phyloP scores from a whole-genome alignment of 2,797 vertebrate genomes.

The Molossus alvarezi region DNA sequence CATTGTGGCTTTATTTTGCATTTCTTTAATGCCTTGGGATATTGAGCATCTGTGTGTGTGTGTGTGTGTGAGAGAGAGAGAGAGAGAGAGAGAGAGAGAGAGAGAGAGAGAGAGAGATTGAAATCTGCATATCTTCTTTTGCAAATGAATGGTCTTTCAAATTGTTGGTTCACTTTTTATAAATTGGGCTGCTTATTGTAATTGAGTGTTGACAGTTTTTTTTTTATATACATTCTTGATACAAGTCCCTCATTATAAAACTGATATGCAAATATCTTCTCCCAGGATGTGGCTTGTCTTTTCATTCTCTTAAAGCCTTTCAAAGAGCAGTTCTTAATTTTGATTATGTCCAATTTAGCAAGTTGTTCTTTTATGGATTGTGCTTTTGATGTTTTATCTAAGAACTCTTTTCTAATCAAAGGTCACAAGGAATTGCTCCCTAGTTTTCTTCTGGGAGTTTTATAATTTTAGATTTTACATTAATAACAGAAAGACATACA shows the following conservation, averaged over 20 bases:
- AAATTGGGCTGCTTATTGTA: background rate
- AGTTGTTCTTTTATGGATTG: background rate
- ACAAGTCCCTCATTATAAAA: no score
- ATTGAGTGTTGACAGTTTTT: background rate
- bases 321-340: background rate
- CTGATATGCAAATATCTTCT: no score
- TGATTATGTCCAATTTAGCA: background rate
- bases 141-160: background rate
- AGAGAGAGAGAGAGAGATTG: no score
- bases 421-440: background rate
- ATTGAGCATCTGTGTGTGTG: background rate
- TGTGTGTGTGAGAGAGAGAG: no score
- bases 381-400: constrained; percentile 8
- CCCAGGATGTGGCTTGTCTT: background rate
- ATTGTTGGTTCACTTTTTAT: background rate
- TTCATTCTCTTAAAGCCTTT: background rate
- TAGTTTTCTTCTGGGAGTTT: no score
- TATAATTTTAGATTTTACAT: background rate
- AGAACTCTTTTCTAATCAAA: background rate
- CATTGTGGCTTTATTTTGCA: background rate
- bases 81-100: no score
- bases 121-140: no score
- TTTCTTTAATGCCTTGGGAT: background rate
- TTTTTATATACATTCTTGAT: background rate
- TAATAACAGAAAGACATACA: background rate